Percentiles rank a stretch among this genome's conserved stretches.
phyloP scores from a whole-genome alignment of 2,113 vertebrate genomes.

The Vicugna pacos region DNA sequence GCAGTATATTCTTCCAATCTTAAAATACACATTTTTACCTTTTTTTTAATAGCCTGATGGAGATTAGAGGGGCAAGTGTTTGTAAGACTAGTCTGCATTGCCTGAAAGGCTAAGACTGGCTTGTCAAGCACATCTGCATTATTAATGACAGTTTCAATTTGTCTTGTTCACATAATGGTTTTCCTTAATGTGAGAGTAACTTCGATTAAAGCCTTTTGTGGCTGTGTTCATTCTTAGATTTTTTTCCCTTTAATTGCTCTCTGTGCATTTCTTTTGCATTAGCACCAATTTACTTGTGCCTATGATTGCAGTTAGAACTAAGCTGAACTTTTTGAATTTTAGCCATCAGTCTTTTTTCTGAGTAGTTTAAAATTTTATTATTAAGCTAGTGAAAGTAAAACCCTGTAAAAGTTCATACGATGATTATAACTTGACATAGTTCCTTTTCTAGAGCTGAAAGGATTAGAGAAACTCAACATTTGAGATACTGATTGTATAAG shows the following conservation, averaged over 20 bases:
- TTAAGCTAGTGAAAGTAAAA: conserved; percentile 55
- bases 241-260: conserved; percentile 63
- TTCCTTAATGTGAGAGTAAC: conserved; percentile 70
- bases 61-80: background rate
- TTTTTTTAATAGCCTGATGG: background rate
- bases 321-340: conserved; percentile 51
- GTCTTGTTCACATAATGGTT: conserved; percentile 57
- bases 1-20: background rate
- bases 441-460: conserved; percentile 52
- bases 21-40: background rate
- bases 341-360: background rate
- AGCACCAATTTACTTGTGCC: conserved; percentile 59
- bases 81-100: conserved; percentile 3
- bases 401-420: conserved; percentile 42
- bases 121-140: conserved; percentile 24
- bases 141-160: conserved; percentile 60
- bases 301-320: background rate
- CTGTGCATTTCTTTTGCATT: conserved; percentile 59
- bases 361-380: conserved; percentile 39
- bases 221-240: conserved; percentile 48
- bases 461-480: conserved; percentile 48
- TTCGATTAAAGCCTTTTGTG: conserved; percentile 59
- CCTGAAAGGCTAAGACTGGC: background rate
- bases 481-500: conserved; percentile 49
- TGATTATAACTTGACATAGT: conserved; percentile 42